These are phyloP conservation scores for Pseudorectes ferrugineus DNA, from an alignment of 2,113 vertebrate genomes.

Conservation along the genomic window DNA sequence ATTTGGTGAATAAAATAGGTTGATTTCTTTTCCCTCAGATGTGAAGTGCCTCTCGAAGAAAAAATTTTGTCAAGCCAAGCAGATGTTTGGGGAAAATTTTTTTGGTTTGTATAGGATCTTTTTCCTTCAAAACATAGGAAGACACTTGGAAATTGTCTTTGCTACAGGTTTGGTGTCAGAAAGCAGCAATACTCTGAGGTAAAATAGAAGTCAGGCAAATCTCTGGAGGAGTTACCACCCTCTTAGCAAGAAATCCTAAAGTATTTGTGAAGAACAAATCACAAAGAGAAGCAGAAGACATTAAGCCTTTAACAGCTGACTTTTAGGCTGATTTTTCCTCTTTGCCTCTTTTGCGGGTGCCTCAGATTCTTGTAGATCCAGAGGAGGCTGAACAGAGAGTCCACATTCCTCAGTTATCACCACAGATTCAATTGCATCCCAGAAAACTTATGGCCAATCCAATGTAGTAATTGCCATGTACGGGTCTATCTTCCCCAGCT, in stretches of 20 bases:
- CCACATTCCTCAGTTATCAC: not conserved
- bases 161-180: not conserved
- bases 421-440: not conserved
- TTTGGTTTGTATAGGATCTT: not conserved
- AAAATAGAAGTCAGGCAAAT: not conserved
- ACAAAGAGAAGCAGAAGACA: not conserved
- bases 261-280: not conserved
- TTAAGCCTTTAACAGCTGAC: not conserved
- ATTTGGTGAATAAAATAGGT: not conserved
- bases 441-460: not conserved
- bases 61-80: not conserved
- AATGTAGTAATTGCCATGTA: accelerated
- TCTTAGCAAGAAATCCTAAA: not conserved
- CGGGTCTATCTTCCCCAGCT: not conserved
- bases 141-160: not conserved
- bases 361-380: not conserved
- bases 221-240: not conserved
- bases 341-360: not conserved
- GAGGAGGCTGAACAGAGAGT: not conserved
- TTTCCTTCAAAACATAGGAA: not conserved
- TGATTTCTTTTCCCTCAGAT: not conserved
- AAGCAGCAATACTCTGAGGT: not conserved
- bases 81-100: not conserved
- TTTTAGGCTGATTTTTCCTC: not conserved
- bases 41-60: not conserved